These are phyloP conservation scores for Entomyzon cyanotis DNA, from an alignment of 2,113 vertebrate species.

Conservation along the genomic window DNA sequence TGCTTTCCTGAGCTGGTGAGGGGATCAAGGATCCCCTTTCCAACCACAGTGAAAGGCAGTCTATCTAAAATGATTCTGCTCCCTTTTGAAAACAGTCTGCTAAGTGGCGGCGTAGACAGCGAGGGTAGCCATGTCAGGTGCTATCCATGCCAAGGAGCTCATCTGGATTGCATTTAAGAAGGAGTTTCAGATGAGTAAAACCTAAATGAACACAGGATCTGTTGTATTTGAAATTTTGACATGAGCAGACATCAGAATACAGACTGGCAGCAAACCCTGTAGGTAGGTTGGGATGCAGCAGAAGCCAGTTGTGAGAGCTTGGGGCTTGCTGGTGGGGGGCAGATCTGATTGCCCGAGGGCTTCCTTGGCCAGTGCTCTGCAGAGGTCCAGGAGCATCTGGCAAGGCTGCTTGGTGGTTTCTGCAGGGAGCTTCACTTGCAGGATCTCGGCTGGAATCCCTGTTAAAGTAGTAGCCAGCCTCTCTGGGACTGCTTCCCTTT, in stretches of 20 bases:
- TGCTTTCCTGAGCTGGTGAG: background rate
- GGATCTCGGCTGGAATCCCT: background rate
- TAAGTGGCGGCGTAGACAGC: background rate
- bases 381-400: background rate
- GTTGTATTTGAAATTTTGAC: background rate
- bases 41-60: background rate
- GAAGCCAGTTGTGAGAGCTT: background rate
- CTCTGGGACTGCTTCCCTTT: fast-evolving
- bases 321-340: background rate
- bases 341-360: background rate
- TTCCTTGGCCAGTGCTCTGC: background rate
- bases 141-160: background rate
- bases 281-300: background rate
- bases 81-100: background rate
- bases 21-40: background rate
- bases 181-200: background rate
- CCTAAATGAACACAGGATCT: background rate
- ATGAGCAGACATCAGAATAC: background rate
- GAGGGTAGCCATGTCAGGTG: fast-evolving
- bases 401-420: background rate
- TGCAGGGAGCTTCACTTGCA: background rate
- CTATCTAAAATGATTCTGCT: background rate
- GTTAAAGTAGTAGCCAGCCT: background rate
- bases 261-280: background rate
- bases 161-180: background rate